A percentile compares a stretch with the other conserved stretches of the same genome.
phyloP scores from a whole-genome alignment of 2,888 invertebrate genomes.

The Eilema griseolum region DNA sequence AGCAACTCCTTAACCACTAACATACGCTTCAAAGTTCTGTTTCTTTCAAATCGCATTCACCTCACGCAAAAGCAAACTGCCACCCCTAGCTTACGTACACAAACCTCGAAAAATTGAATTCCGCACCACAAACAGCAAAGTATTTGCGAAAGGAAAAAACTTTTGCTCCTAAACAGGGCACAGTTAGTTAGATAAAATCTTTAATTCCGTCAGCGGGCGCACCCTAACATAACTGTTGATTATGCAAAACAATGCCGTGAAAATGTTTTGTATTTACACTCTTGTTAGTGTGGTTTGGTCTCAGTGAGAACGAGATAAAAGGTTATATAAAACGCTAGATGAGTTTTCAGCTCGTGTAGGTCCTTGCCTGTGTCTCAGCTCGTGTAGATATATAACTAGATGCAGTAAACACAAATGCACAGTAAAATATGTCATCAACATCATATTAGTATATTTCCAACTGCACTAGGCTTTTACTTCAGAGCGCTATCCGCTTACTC shows the following conservation, averaged over 20 bases:
- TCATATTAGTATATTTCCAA: too few species aligned
- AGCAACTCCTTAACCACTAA: not conserved
- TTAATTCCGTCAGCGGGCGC: conserved; percentile 60
- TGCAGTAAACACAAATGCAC: too few species aligned
- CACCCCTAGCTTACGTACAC: not conserved
- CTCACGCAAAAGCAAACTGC: not conserved
- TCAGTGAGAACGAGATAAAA: conserved; percentile 15
- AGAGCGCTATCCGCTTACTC: too few species aligned
- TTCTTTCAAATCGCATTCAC: not conserved
- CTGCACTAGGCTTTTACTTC: too few species aligned
- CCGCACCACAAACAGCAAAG: conserved; percentile 9
- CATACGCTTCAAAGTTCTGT: not conserved
- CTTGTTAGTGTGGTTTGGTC: conserved; percentile 23
- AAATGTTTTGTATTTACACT: conserved; percentile 43
- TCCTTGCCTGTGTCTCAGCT: too few species aligned
- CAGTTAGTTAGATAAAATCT: conserved; percentile 57
- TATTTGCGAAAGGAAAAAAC: conserved; percentile 33
- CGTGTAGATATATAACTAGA: too few species aligned
- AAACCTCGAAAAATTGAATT: conserved; percentile 14
- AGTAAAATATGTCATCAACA: too few species aligned
- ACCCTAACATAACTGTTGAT: conserved; percentile 56
- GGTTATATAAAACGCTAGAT: not conserved
- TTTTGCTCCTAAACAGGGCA: conserved; percentile 28
- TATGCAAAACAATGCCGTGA: conserved; percentile 60
- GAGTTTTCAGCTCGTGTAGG: not conserved